These are phyloP conservation scores for Scaptodrosophila latifasciaeformis DNA, from an alignment of 2,888 invertebrate genomes.

Conservation along the genomic window DNA sequence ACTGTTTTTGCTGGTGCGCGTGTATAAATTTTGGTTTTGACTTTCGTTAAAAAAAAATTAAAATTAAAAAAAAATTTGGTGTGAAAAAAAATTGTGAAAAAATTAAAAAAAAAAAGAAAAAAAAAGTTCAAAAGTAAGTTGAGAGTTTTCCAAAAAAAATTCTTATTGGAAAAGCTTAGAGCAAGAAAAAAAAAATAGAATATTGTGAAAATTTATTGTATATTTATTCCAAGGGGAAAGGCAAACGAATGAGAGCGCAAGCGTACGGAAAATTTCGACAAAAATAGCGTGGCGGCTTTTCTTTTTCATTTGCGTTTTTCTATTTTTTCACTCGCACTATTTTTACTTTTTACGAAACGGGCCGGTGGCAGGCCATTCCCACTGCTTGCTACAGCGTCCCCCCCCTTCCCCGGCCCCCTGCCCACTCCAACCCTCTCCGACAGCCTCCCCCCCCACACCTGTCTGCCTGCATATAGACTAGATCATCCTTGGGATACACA, in stretches of 20 bases:
- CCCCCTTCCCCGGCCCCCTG: not conserved
- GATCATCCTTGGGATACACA: not conserved
- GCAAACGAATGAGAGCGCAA: slow-evolving; percentile 56
- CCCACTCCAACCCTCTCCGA: too few relatives aligned
- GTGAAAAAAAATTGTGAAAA: too few relatives aligned
- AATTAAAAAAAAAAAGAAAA: too few relatives aligned
- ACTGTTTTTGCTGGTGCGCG: too few relatives aligned
- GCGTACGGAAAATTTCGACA: slow-evolving; percentile 59
- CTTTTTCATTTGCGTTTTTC: too few relatives aligned
- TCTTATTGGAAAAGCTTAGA: not conserved
- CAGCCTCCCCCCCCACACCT: too few relatives aligned
- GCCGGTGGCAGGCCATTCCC: not conserved
- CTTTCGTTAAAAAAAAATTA: too few relatives aligned
- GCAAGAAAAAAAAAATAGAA: not conserved
- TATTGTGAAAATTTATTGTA: not conserved
- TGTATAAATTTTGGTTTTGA: too few relatives aligned
- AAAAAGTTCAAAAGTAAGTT: too few relatives aligned
- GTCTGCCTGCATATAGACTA: too few relatives aligned
- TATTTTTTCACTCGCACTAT: slow-evolving; percentile 20
- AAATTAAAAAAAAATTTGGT: too few relatives aligned
- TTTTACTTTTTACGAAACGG: not conserved
- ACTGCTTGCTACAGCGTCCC: not conserved
- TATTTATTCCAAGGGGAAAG: not conserved
- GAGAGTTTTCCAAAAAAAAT: too few relatives aligned
- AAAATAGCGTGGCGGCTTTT: slow-evolving; percentile 70